Percentiles rank a stretch among this genome's conserved stretches.
Evolutionary conservation across 64 coral and sea anemone genomes (phyloP).

Genomic region (Montipora foliosa): DNA sequence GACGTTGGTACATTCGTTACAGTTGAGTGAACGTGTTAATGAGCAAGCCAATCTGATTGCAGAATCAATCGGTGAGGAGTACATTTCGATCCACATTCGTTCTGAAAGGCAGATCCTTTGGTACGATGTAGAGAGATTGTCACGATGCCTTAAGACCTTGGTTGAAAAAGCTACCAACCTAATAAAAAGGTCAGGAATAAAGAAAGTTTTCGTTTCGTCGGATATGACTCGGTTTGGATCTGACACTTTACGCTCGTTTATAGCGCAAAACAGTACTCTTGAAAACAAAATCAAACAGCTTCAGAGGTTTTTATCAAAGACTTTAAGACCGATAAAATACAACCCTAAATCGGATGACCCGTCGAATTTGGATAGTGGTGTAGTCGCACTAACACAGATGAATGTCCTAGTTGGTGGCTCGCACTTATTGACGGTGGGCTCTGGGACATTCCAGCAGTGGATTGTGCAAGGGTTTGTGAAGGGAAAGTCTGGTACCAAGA

Average conservation of each 20-base stretch:
- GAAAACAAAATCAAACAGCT: constrained; percentile 59
- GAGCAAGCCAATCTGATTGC: constrained; percentile 56
- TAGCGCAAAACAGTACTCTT: constrained; percentile 56
- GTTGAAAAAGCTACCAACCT: constrained; percentile 68
- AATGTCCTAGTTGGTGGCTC: constrained; percentile 75
- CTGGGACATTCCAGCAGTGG: constrained; percentile 98
- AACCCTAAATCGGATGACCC: constrained; percentile 62
- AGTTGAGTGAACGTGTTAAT: constrained; percentile 63
- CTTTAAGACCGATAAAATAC: constrained; percentile 66
- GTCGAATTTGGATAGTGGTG: constrained; percentile 77
- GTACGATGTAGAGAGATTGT: constrained; percentile 82
- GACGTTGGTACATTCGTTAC: constrained; percentile 76
- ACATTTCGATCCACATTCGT: constrained; percentile 83
- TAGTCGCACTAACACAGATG: constrained; percentile 94
- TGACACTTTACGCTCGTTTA: constrained; percentile 71
- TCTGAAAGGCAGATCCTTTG: constrained; percentile 94
- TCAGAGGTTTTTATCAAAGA: constrained; percentile 56
- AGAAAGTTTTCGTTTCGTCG: constrained; percentile 80
- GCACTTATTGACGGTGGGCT: constrained; percentile 91
- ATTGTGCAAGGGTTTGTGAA: constrained; percentile 85
- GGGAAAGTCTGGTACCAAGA: constrained; percentile 29
- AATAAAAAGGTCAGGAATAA: constrained; percentile 59
- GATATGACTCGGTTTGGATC: constrained; percentile 89
- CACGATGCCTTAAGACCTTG: constrained; percentile 73
- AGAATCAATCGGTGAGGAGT: constrained; percentile 63